Conservation (phyloP, 2,113 vertebrate genomes). For the Zootoca vivipara region DNA sequence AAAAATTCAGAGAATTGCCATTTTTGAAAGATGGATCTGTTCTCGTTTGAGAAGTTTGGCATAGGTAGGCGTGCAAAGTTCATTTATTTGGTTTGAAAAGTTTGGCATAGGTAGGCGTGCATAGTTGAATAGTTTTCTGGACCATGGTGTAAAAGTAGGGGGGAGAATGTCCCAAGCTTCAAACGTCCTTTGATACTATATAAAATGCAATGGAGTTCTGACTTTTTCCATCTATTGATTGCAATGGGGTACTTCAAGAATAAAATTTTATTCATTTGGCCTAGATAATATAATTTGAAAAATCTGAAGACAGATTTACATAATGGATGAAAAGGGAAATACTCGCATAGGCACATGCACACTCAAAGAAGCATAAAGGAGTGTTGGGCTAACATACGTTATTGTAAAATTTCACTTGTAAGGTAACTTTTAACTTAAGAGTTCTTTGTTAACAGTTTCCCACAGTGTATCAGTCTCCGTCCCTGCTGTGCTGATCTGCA, state of each 20-base stretch:
- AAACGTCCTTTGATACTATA: constrained; percentile 13
- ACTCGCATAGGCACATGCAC: not conserved
- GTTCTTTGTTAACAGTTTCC: constrained; percentile 48
- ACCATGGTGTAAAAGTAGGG: not conserved
- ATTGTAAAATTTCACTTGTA: not conserved
- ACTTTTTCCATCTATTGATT: constrained; percentile 6
- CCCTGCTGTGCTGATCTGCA: constrained; percentile 59
- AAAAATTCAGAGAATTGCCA: no score
- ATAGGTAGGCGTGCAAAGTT: not conserved
- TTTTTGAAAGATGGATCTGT: no score
- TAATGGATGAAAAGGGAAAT: constrained; percentile 37
- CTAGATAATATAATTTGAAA: constrained; percentile 26
- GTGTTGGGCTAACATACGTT: not conserved
- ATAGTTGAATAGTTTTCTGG: not conserved
- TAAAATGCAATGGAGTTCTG: not conserved
- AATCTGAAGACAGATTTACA: constrained; percentile 18
- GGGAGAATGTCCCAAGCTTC: not conserved
- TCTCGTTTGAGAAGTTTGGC: no score
- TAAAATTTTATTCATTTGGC: constrained; percentile 17
- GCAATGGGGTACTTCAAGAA: constrained; percentile 13
- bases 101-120: no score
- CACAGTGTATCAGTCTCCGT: constrained; percentile 36
- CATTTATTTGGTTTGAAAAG: no score
- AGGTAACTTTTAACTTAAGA: constrained; percentile 37
- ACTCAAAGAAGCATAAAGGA: constrained; percentile 23